Evolutionary conservation across 2,888 invertebrate species (phyloP).

Genomic region (Hemithea aestivaria): DNA sequence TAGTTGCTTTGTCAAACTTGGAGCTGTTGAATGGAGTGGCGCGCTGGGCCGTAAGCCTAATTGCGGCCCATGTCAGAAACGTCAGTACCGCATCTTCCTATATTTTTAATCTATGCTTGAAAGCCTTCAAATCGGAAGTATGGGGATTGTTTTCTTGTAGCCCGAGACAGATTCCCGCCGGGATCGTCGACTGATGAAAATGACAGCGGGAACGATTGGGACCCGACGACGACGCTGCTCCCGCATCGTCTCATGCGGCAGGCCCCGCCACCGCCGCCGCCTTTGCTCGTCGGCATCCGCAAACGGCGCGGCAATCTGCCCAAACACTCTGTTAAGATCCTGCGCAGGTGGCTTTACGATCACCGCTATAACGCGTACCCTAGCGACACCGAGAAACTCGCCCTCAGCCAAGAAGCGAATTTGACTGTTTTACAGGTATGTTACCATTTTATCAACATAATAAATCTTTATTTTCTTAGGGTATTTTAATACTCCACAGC

Average conservation of each 20-base stretch:
- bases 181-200: constrained; percentile 84
- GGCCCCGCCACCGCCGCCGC: constrained; percentile 25
- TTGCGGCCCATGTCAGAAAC: too few species aligned
- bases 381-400: constrained; percentile 93
- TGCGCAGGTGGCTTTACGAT: constrained; percentile 95
- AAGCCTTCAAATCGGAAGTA: too few species aligned
- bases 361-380: constrained; percentile 97
- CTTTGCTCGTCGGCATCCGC: constrained; percentile 79
- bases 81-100: too few species aligned
- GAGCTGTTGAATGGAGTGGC: too few species aligned
- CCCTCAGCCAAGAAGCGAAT: constrained; percentile 90
- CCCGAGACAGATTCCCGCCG: constrained; percentile 83
- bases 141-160: too few species aligned
- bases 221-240: constrained; percentile 45
- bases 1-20: too few species aligned
- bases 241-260: constrained; percentile 17
- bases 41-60: too few species aligned
- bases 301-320: constrained; percentile 94
- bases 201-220: constrained; percentile 79
- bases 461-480: too few species aligned
- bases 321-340: constrained; percentile 93
- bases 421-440: constrained; percentile 90
- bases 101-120: too few species aligned
- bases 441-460: background rate
- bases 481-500: too few species aligned